phyloP scores from a whole-genome alignment of 2,888 invertebrate species.

The Incurvaria masculella region DNA sequence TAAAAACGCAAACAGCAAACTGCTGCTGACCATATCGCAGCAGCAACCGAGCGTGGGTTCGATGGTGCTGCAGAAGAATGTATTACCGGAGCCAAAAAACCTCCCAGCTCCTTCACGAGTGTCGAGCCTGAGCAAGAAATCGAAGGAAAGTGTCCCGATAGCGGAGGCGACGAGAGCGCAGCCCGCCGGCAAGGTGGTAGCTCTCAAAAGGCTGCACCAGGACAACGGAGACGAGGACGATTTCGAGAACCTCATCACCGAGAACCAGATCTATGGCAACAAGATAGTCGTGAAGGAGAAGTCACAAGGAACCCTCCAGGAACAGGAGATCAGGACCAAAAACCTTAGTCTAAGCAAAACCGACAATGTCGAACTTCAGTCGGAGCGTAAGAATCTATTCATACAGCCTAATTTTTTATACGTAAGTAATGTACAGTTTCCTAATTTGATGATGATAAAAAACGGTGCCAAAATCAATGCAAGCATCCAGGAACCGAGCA shows the following conservation, averaged over 20 bases:
- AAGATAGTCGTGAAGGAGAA: slow-evolving; percentile 58
- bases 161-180: slow-evolving; percentile 6
- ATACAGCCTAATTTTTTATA: slow-evolving; percentile 46
- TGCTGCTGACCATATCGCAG: slow-evolving; percentile 32
- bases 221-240: slow-evolving; percentile 51
- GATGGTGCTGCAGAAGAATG: slow-evolving; percentile 29
- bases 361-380: slow-evolving; percentile 24
- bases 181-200: slow-evolving; percentile 37
- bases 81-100: slow-evolving; percentile 45
- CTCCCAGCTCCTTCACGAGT: slow-evolving; percentile 49
- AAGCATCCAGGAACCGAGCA: slow-evolving; percentile 23
- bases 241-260: slow-evolving; percentile 53
- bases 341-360: slow-evolving; percentile 14
- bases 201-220: slow-evolving; percentile 46
- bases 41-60: slow-evolving; percentile 42
- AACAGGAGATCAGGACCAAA: slow-evolving; percentile 37
- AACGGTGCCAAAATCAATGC: slow-evolving; percentile 31
- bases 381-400: slow-evolving; percentile 36
- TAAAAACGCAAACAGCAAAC: slow-evolving; percentile 36
- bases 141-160: slow-evolving; percentile 27
- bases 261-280: slow-evolving; percentile 54
- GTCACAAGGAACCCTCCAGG: slow-evolving; percentile 38
- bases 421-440: slow-evolving; percentile 44
- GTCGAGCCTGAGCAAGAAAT: slow-evolving; percentile 39
- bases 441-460: slow-evolving; percentile 49